Evolutionary conservation across 2,888 invertebrate species (phyloP).

Genomic region (Chloroclysta siterata): DNA sequence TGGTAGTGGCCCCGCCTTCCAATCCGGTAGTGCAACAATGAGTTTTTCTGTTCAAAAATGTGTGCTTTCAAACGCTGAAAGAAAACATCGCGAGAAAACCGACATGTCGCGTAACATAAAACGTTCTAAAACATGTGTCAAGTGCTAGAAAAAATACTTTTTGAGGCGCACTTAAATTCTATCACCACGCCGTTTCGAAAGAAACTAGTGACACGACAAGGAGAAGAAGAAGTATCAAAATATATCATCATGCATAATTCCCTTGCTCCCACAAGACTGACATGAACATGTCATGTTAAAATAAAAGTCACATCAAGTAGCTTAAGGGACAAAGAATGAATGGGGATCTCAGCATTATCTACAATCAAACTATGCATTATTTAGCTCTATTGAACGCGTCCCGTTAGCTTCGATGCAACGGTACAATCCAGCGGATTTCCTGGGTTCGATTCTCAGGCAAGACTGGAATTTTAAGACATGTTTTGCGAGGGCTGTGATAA

Average conservation of each 20-base stretch:
- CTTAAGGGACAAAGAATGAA: conserved; percentile 20
- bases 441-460: conserved; percentile 67
- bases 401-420: conserved; percentile 71
- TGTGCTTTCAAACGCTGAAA: too few species aligned
- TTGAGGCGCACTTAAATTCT: too few species aligned
- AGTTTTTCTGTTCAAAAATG: too few species aligned
- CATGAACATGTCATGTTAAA: neutral
- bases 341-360: conserved; percentile 34
- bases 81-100: too few species aligned
- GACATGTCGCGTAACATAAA: too few species aligned
- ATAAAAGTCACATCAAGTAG: neutral
- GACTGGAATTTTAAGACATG: conserved; percentile 61
- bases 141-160: too few species aligned
- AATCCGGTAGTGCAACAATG: too few species aligned
- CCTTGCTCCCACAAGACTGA: neutral
- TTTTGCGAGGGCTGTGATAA: conserved; percentile 33
- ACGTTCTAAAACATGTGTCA: too few species aligned
- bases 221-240: too few species aligned
- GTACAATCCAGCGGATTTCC: conserved; percentile 72
- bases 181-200: too few species aligned
- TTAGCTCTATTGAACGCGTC: conserved; percentile 43
- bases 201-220: too few species aligned
- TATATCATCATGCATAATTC: neutral
- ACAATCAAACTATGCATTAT: conserved; percentile 41
- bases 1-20: too few species aligned